Evolutionary conservation across 2,888 invertebrate species (phyloP).

Genomic region (Macrostomum cliftonense): DNA sequence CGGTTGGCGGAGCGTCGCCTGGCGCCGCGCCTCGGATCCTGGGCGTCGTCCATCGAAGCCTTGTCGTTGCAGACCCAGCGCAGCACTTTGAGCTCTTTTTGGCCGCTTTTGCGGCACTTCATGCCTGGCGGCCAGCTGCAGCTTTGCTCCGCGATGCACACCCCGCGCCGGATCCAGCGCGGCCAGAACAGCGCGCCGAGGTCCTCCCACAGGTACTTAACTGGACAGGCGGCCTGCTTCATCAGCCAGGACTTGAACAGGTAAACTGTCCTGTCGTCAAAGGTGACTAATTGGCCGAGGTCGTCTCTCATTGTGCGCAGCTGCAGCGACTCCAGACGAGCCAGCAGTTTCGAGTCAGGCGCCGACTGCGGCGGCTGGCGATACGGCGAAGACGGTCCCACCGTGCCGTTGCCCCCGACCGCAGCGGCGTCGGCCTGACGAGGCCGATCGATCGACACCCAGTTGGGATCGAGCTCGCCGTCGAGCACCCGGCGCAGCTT

Average conservation of each 20-base stretch:
- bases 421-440: no score
- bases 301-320: no score
- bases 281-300: no score
- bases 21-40: no score
- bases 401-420: no score
- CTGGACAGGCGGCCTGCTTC: conserved; percentile 20
- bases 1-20: no score
- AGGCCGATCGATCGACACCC: conserved; percentile 19
- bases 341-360: background rate
- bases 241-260: conserved; percentile 23
- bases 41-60: no score
- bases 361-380: conserved; percentile 6
- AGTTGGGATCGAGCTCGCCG: conserved; percentile 16
- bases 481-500: conserved; percentile 15
- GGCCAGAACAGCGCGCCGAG: conserved; percentile 32
- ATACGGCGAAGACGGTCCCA: no score
- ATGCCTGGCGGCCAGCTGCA: conserved; percentile 36
- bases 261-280: background rate
- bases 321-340: no score
- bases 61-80: conserved; percentile 24
- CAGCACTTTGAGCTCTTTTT: conserved; percentile 21
- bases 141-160: conserved; percentile 19
- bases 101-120: conserved; percentile 26
- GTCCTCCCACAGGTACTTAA: conserved; percentile 28
- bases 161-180: conserved; percentile 26